Evolutionary conservation across 2,888 invertebrate species (phyloP).

Genomic region (Epicampocera succincta): DNA sequence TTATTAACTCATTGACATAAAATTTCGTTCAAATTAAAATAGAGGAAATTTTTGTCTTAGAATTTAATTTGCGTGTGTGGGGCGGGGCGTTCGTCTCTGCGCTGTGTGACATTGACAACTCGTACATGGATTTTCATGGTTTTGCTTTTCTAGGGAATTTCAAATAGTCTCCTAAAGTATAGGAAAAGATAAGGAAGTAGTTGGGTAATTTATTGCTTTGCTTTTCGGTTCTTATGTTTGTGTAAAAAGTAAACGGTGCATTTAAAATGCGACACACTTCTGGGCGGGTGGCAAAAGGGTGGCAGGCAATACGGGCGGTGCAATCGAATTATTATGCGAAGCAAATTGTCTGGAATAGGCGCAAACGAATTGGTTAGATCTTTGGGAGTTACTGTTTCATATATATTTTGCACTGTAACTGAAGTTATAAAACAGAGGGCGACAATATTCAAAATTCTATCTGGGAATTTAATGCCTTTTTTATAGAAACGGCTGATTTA

Average conservation of each 20-base stretch:
- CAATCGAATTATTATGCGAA: too few relatives aligned
- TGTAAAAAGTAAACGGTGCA: neutral
- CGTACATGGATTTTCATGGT: neutral
- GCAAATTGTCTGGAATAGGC: too few relatives aligned
- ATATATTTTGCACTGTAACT: too few relatives aligned
- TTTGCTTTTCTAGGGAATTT: neutral
- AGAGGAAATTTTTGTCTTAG: neutral
- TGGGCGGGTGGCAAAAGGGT: too few relatives aligned
- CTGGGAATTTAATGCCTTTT: too few relatives aligned
- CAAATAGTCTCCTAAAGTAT: neutral
- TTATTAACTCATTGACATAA: constrained; percentile 22
- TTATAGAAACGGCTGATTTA: too few relatives aligned
- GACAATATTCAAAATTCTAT: too few relatives aligned
- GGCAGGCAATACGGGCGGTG: too few relatives aligned
- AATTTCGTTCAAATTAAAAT: neutral
- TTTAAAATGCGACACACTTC: too few relatives aligned
- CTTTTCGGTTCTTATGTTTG: neutral
- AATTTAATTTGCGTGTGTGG: neutral
- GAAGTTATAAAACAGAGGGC: too few relatives aligned
- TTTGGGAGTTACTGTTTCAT: too few relatives aligned
- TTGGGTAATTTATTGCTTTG: constrained; percentile 16
- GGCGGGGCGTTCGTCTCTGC: neutral
- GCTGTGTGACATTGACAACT: neutral
- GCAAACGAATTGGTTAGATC: too few relatives aligned
- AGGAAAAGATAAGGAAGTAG: constrained; percentile 5